Evolutionary conservation across 2,888 invertebrate species (phyloP).

Genomic region (Hedya salicella): DNA sequence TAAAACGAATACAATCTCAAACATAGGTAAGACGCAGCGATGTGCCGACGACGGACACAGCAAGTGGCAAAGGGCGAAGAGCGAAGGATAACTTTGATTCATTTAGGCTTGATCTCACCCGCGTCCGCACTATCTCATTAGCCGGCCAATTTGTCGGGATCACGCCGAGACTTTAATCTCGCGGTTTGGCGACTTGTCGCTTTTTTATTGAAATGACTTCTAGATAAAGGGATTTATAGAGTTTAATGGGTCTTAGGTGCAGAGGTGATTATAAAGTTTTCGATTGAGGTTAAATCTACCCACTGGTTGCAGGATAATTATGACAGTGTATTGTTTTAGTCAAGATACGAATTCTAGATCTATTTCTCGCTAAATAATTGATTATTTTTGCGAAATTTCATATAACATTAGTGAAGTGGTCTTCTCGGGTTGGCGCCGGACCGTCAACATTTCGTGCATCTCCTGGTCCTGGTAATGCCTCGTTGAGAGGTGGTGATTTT

Average conservation of each 20-base stretch:
- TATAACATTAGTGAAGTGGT: too few species aligned
- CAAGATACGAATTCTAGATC: too few species aligned
- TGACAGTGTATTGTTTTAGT: too few species aligned
- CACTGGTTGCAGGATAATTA: too few species aligned
- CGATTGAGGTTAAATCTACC: background rate
- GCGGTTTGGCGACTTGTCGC: conserved; percentile 61
- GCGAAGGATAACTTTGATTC: conserved; percentile 65
- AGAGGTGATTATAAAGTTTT: background rate
- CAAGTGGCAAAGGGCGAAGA: background rate
- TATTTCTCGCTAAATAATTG: too few species aligned
- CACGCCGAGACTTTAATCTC: conserved; percentile 73
- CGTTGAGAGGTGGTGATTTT: too few species aligned
- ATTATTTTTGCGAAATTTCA: too few species aligned
- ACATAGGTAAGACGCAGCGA: too few species aligned
- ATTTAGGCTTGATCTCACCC: conserved; percentile 73
- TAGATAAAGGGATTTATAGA: conserved; percentile 19
- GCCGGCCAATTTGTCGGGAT: conserved; percentile 77
- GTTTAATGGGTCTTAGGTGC: conserved; percentile 2
- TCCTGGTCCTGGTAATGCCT: too few species aligned
- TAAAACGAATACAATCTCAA: too few species aligned
- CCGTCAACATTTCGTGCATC: too few species aligned
- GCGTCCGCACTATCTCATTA: conserved; percentile 76
- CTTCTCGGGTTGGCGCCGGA: too few species aligned
- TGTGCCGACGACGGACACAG: background rate
- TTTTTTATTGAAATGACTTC: conserved; percentile 42